Conservation (phyloP, 2,113 vertebrate genomes). For the Thomomys bottae region DNA sequence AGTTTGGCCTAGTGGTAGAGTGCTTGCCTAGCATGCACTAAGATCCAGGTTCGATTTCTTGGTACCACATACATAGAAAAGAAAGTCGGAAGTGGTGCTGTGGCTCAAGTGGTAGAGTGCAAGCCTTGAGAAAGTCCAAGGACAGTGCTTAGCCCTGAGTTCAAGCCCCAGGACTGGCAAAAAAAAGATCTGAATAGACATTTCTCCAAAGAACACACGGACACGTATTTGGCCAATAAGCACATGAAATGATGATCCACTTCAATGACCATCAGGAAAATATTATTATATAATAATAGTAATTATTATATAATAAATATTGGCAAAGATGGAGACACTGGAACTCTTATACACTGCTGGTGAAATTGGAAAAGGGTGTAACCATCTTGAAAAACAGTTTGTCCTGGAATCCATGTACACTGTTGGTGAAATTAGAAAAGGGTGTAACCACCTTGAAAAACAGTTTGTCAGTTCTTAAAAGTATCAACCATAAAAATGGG, state of each 20-base stretch:
- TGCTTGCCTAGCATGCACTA: too few species aligned
- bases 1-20: too few species aligned
- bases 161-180: too few species aligned
- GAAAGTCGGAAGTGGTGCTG: too few species aligned
- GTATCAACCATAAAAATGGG: too few species aligned
- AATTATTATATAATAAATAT: not conserved
- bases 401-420: not conserved
- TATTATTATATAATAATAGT: not conserved
- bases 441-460: not conserved
- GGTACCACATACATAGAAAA: too few species aligned
- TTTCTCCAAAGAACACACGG: slow-evolving; percentile 27
- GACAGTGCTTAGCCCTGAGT: too few species aligned
- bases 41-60: too few species aligned
- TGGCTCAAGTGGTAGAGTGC: too few species aligned
- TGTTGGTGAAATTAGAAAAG: not conserved
- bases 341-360: not conserved
- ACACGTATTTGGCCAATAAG: not conserved
- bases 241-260: not conserved
- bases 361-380: not conserved
- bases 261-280: not conserved
- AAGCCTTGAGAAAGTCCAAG: too few species aligned
- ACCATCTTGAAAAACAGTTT: too few species aligned
- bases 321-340: not conserved
- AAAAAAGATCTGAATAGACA: slow-evolving; percentile 38
- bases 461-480: not conserved